Evolutionary conservation across 2,113 vertebrate genomes (phyloP).

Genomic region (Neodon shergylaensis): DNA sequence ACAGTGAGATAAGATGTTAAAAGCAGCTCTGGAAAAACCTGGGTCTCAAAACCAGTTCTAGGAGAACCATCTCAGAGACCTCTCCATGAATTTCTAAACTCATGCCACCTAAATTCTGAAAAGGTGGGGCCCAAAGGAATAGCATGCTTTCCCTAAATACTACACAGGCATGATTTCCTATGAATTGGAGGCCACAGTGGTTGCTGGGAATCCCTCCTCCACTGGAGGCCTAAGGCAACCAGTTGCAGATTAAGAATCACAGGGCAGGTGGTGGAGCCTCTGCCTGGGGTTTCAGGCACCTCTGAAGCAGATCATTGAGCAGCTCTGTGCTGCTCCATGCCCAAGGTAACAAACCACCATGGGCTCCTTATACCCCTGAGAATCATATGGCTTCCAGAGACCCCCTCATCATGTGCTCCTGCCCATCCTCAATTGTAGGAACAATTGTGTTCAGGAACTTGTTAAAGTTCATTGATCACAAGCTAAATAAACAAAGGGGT

Average conservation of each 20-base stretch:
- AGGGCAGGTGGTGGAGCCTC: not conserved
- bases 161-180: not conserved
- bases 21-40: not conserved
- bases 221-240: not conserved
- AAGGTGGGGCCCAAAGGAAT: not conserved
- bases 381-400: rapidly evolving
- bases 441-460: not conserved
- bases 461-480: no score
- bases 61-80: not conserved
- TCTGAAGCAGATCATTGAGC: not conserved
- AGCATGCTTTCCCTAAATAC: not conserved
- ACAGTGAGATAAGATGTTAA: not conserved
- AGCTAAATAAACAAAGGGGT: not conserved
- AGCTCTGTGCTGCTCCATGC: not conserved
- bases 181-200: not conserved
- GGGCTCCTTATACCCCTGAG: not conserved
- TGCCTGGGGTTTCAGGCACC: not conserved
- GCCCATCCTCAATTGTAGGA: not conserved
- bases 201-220: not conserved
- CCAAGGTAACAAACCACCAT: rapidly evolving
- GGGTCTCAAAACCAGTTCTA: not conserved
- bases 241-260: not conserved
- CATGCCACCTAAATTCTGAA: not conserved
- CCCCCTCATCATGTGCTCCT: rapidly evolving
- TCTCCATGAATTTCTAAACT: not conserved